Evolutionary conservation across 2,797 vertebrate species (phyloP), one percentile per base, ranked within the genome.

Genomic region (Coregonus sp.): DNA sequence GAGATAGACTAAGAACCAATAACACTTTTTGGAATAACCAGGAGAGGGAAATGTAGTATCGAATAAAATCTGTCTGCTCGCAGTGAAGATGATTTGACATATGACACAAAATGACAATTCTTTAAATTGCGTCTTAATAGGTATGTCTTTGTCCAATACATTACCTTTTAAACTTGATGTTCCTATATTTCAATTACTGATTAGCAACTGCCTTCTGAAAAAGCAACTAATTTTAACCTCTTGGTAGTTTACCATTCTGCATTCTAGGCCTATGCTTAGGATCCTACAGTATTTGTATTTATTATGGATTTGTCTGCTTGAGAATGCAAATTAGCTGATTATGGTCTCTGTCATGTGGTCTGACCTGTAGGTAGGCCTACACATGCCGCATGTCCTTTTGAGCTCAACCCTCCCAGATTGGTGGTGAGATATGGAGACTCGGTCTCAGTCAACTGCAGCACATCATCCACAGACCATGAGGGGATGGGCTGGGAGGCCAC

Each of bases 401-500:
- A 88, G 81, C 0, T 94, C 73, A 81, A 59, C 75, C 88, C 90
- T 50, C 4, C 84, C 1, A 84, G 50, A 1, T 79, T 91, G 51
- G 90, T 87, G 80, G 85, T 92, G 73, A 81, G 0, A 82, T 67
- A 90, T 82, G 91, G 90, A 82, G 80, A 79, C 71, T 11, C 84
- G 1, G 81, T 90, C 9, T 81, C 78, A 1, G 70, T 88, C 50
- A 90, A 84, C 88, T 94, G 93, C 75, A 91, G 40, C 54, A 35
- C 86, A 33, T 59, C 82, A 1, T 40, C 2, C 4, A 2, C 0
- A 1, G 0, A 3, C 0, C 5, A 9, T 4, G 0, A 0, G 0
- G 35, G 47, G 2, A 81, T 94, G 0, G 90, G 89, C 54, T 93
- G 91, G 92, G 93, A 94, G 80, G 54, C 1, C 2, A 0, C 67